These are phyloP conservation scores for Falcunculus frontatus DNA, from an alignment of 2,113 vertebrate species.

Conservation along the genomic window DNA sequence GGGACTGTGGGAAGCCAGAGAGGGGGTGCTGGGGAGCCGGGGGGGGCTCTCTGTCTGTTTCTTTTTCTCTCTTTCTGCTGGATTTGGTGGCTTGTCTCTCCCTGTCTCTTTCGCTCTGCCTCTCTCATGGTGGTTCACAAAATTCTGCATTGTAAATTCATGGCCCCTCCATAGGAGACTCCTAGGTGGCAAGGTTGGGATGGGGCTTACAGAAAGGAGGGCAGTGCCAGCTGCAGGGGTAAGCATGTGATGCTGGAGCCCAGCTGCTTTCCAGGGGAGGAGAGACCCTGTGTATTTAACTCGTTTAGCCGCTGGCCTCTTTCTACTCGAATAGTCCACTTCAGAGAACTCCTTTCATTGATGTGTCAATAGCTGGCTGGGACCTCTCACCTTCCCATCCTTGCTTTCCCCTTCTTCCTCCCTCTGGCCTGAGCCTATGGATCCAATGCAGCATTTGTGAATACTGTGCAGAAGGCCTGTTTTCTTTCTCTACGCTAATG, in stretches of 20 bases:
- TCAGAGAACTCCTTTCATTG: neutral
- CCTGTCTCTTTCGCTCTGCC: neutral
- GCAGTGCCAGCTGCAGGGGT: neutral
- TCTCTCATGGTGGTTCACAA: slow-evolving; percentile 32
- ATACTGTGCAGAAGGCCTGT: slow-evolving; percentile 58
- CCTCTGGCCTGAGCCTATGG: slow-evolving; percentile 23
- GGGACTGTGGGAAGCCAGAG: neutral
- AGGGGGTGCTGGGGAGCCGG: neutral
- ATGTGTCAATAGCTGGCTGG: neutral
- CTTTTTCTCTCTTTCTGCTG: neutral
- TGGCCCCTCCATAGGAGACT: neutral
- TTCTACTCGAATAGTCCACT: neutral
- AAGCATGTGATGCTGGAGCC: neutral
- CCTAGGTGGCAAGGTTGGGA: neutral
- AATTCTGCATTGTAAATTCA: slow-evolving; percentile 61
- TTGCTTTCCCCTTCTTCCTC: slow-evolving; percentile 37
- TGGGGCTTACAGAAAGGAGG: neutral
- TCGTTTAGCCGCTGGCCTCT: neutral
- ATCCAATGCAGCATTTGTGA: slow-evolving; percentile 69
- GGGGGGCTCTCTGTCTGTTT: neutral
- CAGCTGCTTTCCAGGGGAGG: slow-evolving; percentile 21
- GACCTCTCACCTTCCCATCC: slow-evolving; percentile 44
- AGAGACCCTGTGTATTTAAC: neutral
- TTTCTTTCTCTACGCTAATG: slow-evolving; percentile 69
- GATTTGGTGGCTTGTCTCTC: slow-evolving; percentile 39